A percentile compares a stretch with the other conserved stretches of the same genome.
Conservation (phyloP, 2,797 vertebrate species). For the Girardinus metallicus region DNA sequence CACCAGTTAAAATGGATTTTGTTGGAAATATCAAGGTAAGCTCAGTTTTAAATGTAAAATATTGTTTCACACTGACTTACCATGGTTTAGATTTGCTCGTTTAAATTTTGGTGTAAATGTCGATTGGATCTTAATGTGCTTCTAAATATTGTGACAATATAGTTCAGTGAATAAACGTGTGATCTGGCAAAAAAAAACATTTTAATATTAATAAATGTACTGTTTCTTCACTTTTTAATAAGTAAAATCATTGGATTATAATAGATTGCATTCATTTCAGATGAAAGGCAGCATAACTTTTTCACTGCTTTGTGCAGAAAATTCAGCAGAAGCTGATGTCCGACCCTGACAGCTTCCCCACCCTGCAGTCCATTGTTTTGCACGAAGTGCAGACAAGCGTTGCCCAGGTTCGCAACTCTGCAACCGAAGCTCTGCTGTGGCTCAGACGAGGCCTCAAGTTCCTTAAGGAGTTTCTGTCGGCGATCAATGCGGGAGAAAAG, state of each 20-base stretch:
- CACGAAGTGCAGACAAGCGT: slow-evolving; percentile 87
- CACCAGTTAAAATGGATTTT: slow-evolving; percentile 99
- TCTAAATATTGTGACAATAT: background rate
- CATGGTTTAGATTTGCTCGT: background rate
- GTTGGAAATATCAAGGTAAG: slow-evolving; percentile 98
- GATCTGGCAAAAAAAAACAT: background rate
- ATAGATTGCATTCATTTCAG: background rate
- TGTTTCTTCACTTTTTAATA: background rate
- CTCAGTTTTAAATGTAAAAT: slow-evolving; percentile 1
- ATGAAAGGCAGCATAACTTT: background rate
- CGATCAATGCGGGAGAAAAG: slow-evolving; percentile 88
- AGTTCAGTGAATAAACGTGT: background rate
- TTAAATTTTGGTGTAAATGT: background rate
- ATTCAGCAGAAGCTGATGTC: slow-evolving; percentile 96
- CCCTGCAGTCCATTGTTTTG: slow-evolving; percentile 94
- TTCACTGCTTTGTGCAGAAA: slow-evolving; percentile 80
- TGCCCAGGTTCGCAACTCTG: slow-evolving; percentile 92
- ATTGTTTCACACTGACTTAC: background rate
- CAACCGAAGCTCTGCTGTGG: slow-evolving; percentile 96
- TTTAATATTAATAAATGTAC: background rate
- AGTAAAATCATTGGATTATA: background rate
- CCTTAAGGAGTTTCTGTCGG: slow-evolving; percentile 94
- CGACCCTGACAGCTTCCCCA: slow-evolving; percentile 87
- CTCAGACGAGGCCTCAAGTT: slow-evolving; percentile 95
- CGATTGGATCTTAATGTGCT: background rate